A percentile compares a stretch with the other conserved stretches of the same genome.
phyloP scores from a whole-genome alignment of 2,797 vertebrate genomes.

The Crax fasciolata region DNA sequence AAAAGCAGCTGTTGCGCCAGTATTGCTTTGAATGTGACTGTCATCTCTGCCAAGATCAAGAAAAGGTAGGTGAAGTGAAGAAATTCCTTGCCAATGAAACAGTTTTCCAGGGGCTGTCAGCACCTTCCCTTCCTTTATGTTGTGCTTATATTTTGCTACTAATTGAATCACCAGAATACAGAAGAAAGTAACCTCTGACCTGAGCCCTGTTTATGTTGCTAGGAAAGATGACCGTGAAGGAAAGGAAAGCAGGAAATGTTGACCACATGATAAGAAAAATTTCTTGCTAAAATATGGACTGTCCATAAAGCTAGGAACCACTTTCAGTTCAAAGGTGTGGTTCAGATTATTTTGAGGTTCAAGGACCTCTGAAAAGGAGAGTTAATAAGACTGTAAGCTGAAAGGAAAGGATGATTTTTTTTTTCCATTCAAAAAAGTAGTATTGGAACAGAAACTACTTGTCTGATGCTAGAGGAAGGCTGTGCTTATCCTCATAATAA shows the following conservation, averaged over 20 bases:
- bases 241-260: neutral
- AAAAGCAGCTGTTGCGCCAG: slow-evolving; percentile 83
- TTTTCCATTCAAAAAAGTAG: neutral
- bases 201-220: neutral
- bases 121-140: neutral
- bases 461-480: neutral
- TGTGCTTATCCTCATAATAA: neutral
- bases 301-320: neutral
- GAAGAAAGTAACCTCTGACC: neutral
- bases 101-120: neutral
- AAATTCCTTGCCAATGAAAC: neutral
- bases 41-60: slow-evolving; percentile 80
- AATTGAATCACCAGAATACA: neutral
- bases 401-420: neutral
- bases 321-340: neutral
- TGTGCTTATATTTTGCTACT: neutral
- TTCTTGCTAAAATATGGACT: neutral
- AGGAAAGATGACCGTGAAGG: neutral
- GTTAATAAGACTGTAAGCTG: neutral
- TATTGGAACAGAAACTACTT: neutral
- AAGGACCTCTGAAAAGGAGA: neutral
- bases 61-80: slow-evolving; percentile 81
- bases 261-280: neutral
- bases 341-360: neutral
- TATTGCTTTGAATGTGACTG: slow-evolving; percentile 89